A percentile compares a stretch with the other conserved stretches of the same genome.
phyloP scores from a whole-genome alignment of 1,140 invertebrate genomes.

The Drosophila chauvacae region DNA sequence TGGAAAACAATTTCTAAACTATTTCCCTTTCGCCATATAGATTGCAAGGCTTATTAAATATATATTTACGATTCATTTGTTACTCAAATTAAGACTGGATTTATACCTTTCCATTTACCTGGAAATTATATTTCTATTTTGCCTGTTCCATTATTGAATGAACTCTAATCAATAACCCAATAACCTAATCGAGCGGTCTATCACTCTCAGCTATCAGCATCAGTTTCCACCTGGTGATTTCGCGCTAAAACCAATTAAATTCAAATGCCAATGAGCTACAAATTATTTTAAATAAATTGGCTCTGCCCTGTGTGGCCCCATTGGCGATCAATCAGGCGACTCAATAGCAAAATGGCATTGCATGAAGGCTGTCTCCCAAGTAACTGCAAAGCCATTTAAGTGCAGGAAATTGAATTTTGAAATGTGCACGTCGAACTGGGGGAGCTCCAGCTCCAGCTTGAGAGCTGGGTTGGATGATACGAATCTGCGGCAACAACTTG shows the following conservation, averaged over 20 bases:
- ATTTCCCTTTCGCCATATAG: neutral
- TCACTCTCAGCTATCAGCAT: conserved; percentile 1
- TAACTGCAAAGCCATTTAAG: conserved; percentile 73
- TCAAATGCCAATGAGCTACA: neutral
- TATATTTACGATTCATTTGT: neutral
- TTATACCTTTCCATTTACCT: neutral
- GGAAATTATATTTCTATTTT: neutral
- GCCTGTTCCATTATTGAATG: neutral
- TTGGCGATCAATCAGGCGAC: conserved; percentile 24
- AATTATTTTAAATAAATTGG: conserved; percentile 19
- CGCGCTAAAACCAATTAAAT: conserved; percentile 12
- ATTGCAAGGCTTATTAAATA: neutral
- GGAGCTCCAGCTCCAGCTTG: conserved; percentile 6
- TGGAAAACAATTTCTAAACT: neutral
- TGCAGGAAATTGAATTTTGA: conserved; percentile 78
- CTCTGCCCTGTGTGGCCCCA: neutral
- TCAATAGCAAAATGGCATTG: conserved; percentile 24
- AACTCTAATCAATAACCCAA: conserved; percentile 1
- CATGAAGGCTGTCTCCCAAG: conserved; percentile 21
- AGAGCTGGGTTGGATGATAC: conserved; percentile 26
- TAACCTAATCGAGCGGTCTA: conserved; percentile 3
- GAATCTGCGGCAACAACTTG: conserved; percentile 55
- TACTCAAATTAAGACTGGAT: too few species aligned
- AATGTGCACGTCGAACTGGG: conserved; percentile 21
- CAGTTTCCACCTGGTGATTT: neutral